Evolutionary conservation across 2,888 invertebrate genomes (phyloP), one percentile per base, ranked within the genome.

Genomic region (Drosophila falleni): DNA sequence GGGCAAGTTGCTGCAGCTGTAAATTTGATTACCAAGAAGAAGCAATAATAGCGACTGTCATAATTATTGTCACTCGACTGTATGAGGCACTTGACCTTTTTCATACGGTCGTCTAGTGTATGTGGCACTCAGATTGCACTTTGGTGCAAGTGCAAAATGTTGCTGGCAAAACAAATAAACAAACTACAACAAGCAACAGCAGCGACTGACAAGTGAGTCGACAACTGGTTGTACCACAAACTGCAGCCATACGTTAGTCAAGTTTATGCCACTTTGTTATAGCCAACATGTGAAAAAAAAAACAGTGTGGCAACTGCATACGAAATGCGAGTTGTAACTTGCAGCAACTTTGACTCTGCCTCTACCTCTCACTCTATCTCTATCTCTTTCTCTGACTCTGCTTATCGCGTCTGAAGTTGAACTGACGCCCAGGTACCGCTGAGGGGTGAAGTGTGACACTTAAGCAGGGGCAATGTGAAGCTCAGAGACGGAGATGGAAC

Each of bases 51-150:
- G 58, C 58, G 72, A 47, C 64, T 73, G 66, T 64, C 76, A 80
- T 84, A 84, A 82, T 82, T 84, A 84, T 80, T 84, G 78, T 82
- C 82, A 82, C 73, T 63, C 63, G 71, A 59, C 61, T 71, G 53
- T 37, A 56, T 44, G 49, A 78, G 70, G 73, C 73, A 78, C 66
- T 74, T 78, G 35, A n/a, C 35, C 50, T 13, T n/a, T 50, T 23
- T 33, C 19, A n/a, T 19, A 44, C 19, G 15, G 23, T 23, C 66
- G 60, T 69, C 78, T 64, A n/a, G n/a, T n/a, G n/a, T 74, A 71
- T 74, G 68, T 62, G 61, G 47, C 81, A 61, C 67, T 70, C 16
- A 67, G 66, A 64, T 49, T 81, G 70, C 81, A 79, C 81, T 83
- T 81, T 67, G 71, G 71, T 69, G 81, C 80, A 68, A 71, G 82